Evolutionary conservation across 1,140 invertebrate species (phyloP), one percentile per base, ranked within the genome.

Genomic region (Nebria ingens): DNA sequence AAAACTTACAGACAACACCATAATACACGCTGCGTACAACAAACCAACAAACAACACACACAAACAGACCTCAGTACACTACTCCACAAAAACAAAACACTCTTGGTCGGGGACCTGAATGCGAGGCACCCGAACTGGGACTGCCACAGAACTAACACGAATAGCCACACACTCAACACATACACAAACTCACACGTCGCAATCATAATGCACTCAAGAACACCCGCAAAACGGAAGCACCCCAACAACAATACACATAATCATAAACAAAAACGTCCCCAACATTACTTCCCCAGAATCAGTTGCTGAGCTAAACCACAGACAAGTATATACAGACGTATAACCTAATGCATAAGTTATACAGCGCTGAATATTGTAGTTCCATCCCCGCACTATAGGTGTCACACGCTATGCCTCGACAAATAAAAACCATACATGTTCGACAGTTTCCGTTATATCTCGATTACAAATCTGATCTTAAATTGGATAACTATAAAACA

Each of bases 31-130:
- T n/a, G 60, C 51, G 60, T 29, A 6, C 4, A 13, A 29, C 25
- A 29, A 29, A 29, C 25, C 25, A 29, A 6, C 25, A 29, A 29
- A 62, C 42, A 19, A 0, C 54, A 61, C 50, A 58, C n/a, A 29
- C 15, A 11, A 2, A 53, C 53, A 21, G 57, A 63, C 11, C 12
- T 64, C 42, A 21, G 61, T 9, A 38, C 13, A 13, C 2, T 65
- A 29, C 25, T 63, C 0, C 58, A 25, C 21, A 51, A 60, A 21
- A 56, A 54, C 9, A 19, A 63, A n/a, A 66, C 63, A 59, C 11
- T 68, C 19, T 23, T 65, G 1, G 53, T 66, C 6, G 64, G 64
- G 0, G 62, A 68, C 52, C 38, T 68, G 2, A 68, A 68, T 23
- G 61, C 63, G 1, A 58, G 59, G 53, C 58, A 64, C 20, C 9